Conservation (phyloP, 2,888 invertebrate genomes). For the Cheiracanthium punctorium region DNA sequence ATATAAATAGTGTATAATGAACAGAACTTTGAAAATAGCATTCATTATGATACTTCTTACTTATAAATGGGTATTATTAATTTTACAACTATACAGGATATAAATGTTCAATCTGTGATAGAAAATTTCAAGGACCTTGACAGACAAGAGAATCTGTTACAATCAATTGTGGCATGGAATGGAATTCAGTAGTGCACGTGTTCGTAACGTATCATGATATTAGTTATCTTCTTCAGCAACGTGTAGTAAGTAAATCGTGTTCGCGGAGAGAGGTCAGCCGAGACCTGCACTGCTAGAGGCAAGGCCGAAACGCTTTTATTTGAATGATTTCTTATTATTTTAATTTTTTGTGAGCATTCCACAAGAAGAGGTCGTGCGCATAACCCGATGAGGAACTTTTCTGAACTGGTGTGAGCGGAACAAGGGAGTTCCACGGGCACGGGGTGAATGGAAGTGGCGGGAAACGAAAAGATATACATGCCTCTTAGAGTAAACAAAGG, state of each 20-base stretch:
- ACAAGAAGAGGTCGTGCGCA: neutral
- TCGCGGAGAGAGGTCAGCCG: neutral
- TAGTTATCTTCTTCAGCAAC: neutral
- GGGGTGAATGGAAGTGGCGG: neutral
- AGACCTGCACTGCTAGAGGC: constrained; percentile 49
- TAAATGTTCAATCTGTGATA: no score
- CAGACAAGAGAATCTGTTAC: no score
- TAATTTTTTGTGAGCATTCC: constrained; percentile 3
- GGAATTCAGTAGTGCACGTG: neutral
- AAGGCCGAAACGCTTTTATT: constrained; percentile 24
- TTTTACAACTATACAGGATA: no score
- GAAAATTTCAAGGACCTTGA: no score
- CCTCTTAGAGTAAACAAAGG: no score
- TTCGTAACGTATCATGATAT: neutral
- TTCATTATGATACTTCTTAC: no score
- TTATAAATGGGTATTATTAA: no score
- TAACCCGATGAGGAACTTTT: neutral
- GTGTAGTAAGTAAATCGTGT: neutral
- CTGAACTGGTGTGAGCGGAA: neutral
- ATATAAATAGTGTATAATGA: no score
- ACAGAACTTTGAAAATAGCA: no score
- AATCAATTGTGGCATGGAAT: neutral
- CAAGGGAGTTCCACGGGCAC: neutral
- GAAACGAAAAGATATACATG: no score
- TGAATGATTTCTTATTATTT: neutral